These are phyloP conservation scores for Capitella teleta DNA, from an alignment of 1,140 invertebrate genomes.

Conservation along the genomic window DNA sequence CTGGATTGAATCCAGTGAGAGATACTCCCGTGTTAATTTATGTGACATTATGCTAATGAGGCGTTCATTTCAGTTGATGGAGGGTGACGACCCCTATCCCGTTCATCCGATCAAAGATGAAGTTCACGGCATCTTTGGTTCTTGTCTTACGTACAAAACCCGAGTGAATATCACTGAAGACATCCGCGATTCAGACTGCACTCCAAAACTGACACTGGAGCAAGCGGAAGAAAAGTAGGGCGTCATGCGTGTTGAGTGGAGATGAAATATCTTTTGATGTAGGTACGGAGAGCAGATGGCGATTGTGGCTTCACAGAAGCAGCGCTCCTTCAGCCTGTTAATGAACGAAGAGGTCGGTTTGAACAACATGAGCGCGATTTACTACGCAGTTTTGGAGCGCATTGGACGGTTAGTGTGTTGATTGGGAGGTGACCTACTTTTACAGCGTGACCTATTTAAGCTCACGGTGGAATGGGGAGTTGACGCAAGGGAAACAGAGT, in stretches of 20 bases:
- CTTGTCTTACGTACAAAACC: constrained; percentile 54
- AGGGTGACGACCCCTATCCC: constrained; percentile 53
- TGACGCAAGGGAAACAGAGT: no score
- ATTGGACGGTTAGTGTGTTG: constrained; percentile 53
- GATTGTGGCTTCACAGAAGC: constrained; percentile 58
- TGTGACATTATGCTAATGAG: no score
- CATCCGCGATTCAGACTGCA: constrained; percentile 31
- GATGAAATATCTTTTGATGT: constrained; percentile 14
- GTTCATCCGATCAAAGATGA: constrained; percentile 36
- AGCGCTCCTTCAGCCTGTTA: constrained; percentile 51
- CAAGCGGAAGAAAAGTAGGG: background rate
- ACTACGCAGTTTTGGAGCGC: constrained; percentile 62
- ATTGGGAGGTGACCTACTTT: no score
- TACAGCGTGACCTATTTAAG: no score
- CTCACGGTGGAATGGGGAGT: no score
- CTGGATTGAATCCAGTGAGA: no score
- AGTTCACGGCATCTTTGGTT: constrained; percentile 51
- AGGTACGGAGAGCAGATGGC: constrained; percentile 55
- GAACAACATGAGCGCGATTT: constrained; percentile 47
- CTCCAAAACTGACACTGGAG: background rate
- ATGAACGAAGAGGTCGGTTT: constrained; percentile 44
- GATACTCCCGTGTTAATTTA: no score
- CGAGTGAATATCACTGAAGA: constrained; percentile 38
- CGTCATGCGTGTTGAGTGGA: background rate
- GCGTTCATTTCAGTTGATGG: no score